Evolutionary conservation across 2,797 vertebrate genomes (phyloP), one percentile per base, ranked within the genome.

Genomic region (Danionella dracula): DNA sequence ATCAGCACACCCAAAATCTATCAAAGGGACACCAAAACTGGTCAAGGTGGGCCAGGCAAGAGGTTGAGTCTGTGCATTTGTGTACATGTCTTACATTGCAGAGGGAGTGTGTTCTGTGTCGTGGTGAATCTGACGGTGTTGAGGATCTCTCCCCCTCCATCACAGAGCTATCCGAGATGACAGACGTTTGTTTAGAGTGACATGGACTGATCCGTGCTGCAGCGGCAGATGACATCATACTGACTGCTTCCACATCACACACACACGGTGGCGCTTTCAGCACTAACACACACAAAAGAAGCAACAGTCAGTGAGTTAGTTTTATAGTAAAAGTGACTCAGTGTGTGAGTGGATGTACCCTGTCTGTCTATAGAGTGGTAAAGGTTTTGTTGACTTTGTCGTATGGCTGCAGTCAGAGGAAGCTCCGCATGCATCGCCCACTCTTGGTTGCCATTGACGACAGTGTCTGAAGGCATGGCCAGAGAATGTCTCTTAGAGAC

Each of bases 341-440:
- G 1, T 41, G 21, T 46, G 10, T 45, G 16, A 20, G 17, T 45
- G 19, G 8, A 29, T 89, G 78, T 87, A 99, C 96, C 96, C 94
- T 98, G 96, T 83, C 96, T 86, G 84, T 99, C 96, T 0, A 92
- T 87, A 51, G 89, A 85, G 85, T 98, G 95, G 81, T 97, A 97
- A 48, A 98, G 93, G 0, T 93, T 97, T 89, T 99, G 96, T 85
- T 98, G 96, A 84, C 95, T 99, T 88, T 99, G 96, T 56, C 97
- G 90, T 87, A 99, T 99, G 74, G 97, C 97, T 0, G 96, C 97
- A 0, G 97, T 99, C 79, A 99, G 91, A 0, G 96, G 96, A 69
- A 98, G 92, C 87, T 99, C 96, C 0, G 95, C 93, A 78, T 99
- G 94, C 88, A 96, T 93, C 87, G 97, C 96, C 96, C 96, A 99